Conservation (phyloP, 2,888 invertebrate species). For the Oegoconia quadripuncta region DNA sequence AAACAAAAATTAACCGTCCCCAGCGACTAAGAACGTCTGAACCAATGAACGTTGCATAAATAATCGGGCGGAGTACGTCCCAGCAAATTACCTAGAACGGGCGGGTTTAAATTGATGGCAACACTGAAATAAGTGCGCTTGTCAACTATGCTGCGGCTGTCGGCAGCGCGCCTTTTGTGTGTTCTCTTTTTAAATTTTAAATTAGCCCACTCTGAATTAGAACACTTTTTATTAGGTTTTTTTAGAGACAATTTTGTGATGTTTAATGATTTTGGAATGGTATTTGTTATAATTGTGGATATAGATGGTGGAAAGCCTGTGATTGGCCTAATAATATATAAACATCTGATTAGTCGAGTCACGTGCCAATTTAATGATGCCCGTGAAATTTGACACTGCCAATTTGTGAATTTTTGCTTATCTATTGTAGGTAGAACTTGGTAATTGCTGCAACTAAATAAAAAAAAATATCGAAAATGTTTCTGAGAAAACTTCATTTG, state of each 20-base stretch:
- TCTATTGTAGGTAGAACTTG: too few species aligned
- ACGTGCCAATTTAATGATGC: too few species aligned
- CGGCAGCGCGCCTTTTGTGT: slow-evolving; percentile 34
- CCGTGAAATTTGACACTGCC: too few species aligned
- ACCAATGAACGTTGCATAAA: slow-evolving; percentile 61
- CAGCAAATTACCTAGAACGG: slow-evolving; percentile 69
- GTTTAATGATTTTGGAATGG: slow-evolving; percentile 6
- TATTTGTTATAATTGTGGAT: too few species aligned
- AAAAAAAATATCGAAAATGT: too few species aligned
- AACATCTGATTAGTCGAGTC: too few species aligned
- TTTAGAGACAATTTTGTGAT: slow-evolving; percentile 12
- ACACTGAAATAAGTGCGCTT: slow-evolving; percentile 42
- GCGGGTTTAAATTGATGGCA: slow-evolving; percentile 44
- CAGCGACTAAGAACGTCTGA: slow-evolving; percentile 43
- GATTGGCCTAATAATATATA: too few species aligned
- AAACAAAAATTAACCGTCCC: slow-evolving; percentile 45
- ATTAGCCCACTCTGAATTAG: slow-evolving; percentile 41
- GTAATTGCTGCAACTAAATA: too few species aligned
- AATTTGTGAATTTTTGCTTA: too few species aligned
- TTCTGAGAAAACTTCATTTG: too few species aligned
- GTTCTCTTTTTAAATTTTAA: slow-evolving; percentile 32
- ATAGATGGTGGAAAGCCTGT: too few species aligned
- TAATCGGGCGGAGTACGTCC: slow-evolving; percentile 61
- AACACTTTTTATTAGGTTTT: slow-evolving; percentile 32
- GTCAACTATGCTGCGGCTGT: slow-evolving; percentile 48